Conservation (phyloP, 1,140 invertebrate species). For the Drosophila trapezifrons region DNA sequence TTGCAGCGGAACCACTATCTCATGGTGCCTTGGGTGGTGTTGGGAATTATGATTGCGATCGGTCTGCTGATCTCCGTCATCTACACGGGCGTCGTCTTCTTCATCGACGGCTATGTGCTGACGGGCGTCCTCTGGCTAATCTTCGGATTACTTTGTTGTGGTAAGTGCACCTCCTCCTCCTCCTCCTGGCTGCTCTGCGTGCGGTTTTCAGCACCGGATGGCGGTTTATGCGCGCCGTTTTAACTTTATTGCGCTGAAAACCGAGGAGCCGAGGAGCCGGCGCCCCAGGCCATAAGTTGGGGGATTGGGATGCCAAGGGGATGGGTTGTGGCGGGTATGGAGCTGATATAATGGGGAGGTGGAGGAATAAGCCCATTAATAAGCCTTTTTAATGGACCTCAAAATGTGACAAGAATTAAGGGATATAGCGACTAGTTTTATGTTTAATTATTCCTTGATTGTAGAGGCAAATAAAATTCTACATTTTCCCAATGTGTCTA, state of each 20-base stretch:
- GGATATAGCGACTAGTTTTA: constrained; percentile 7
- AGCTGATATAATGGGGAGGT: constrained; percentile 30
- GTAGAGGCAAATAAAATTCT: neutral
- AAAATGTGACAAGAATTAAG: constrained; percentile 21
- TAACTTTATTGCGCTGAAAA: constrained; percentile 62
- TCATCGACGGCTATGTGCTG: constrained; percentile 86
- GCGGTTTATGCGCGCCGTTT: constrained; percentile 47
- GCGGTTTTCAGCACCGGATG: constrained; percentile 75
- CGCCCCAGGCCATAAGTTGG: constrained; percentile 6
- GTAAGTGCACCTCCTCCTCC: constrained; percentile 85
- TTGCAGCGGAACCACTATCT: constrained; percentile 90
- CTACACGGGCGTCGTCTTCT: constrained; percentile 90
- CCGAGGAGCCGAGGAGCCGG: constrained; percentile 5
- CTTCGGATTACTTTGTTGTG: constrained; percentile 86
- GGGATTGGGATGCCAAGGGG: constrained; percentile 3
- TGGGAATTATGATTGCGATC: constrained; percentile 90
- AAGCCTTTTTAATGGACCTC: constrained; percentile 7
- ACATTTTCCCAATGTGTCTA: neutral
- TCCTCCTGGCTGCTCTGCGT: constrained; percentile 24
- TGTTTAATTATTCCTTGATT: constrained; percentile 12
- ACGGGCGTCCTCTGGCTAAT: constrained; percentile 87
- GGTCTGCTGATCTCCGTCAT: constrained; percentile 90
- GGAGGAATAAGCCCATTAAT: neutral
- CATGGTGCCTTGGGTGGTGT: constrained; percentile 92
- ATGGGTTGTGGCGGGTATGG: constrained; percentile 3